Base-by-base conservation (phyloP, 53 echinoderm and acorn worm species). In the Arbacia lixula region DNA sequence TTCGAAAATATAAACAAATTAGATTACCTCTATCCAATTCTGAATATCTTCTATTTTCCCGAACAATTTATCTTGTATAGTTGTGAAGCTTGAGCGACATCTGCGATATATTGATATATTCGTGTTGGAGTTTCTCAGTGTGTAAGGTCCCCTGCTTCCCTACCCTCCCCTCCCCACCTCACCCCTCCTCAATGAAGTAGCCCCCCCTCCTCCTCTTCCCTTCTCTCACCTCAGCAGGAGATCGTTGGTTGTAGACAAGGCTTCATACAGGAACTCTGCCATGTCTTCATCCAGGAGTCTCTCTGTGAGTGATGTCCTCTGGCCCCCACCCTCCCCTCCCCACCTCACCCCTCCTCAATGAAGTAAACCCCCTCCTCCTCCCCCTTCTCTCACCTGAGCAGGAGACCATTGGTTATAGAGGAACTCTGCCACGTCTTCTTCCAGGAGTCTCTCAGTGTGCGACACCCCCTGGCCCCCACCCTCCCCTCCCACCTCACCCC, bases 391-490 rank as follows among this genome's bases (percentile, higher is more conserved):
- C 14, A 46, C 46, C 46, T 46, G 8, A 46, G 46, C 14, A 46
- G 46, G 8, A 46, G 46, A 10, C 8, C 46, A 46, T 46, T 46
- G 79, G 24, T 87, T 76, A 9, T 67, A 56, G 28, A 74, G n/a
- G 72, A 96, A 96, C 83, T 96, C 96, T 8, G 93, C 96, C 54
- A 96, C 60, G 43, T 96, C 96, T 35, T 90, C 93, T 34, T 93
- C 85, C 22, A 96, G 82, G 12, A 96, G 64, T 43, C 79, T 77
- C 83, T 94, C 85, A 0, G 90, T 87, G 26, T 93, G 60, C 11
- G 78, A 78, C 28, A 26, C 36, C 4, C 60, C 31, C 12, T 10
- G 16, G 8, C 33, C 33, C 11, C 74, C 74, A 14, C 46, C 46
- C 46, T 46, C 46, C 8, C 14, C n/a, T n/a, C 46, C 46, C 46